A percentile compares a stretch with the other conserved stretches of the same genome.
These are phyloP conservation scores for Diorhabda elongata DNA, from an alignment of 1,140 invertebrate genomes.

Conservation along the genomic window DNA sequence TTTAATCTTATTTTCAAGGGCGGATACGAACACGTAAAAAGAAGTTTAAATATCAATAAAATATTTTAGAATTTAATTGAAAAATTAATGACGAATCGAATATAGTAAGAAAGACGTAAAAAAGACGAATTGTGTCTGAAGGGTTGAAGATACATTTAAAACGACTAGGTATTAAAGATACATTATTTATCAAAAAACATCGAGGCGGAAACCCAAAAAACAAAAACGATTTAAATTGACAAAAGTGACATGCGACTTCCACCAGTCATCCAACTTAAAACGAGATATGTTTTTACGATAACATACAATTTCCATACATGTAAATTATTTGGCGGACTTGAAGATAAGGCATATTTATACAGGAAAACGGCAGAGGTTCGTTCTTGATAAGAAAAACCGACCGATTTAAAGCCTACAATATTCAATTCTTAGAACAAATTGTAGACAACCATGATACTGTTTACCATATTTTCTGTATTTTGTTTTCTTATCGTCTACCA, in stretches of 20 bases:
- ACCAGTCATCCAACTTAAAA: not conserved
- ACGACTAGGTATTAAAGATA: no score
- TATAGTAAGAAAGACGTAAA: no score
- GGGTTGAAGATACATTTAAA: not conserved
- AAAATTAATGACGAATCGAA: no score
- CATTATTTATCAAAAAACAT: not conserved
- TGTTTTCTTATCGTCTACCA: not conserved
- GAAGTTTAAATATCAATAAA: no score
- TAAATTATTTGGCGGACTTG: not conserved
- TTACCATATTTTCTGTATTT: conserved; percentile 3
- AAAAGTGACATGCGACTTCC: not conserved
- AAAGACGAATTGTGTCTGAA: not conserved
- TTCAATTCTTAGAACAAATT: not conserved
- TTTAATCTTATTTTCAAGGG: conserved; percentile 1
- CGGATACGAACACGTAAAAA: not conserved
- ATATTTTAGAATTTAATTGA: no score
- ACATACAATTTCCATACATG: not conserved
- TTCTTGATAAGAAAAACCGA: not conserved
- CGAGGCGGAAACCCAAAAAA: not conserved
- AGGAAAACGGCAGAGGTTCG: not conserved
- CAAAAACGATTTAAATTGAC: not conserved
- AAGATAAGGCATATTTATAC: conserved; percentile 1
- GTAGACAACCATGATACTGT: not conserved
- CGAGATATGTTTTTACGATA: not conserved
- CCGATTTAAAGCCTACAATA: not conserved